Evolutionary conservation across 2,113 vertebrate species (phyloP).

Genomic region (Corythornis madagascariensis): DNA sequence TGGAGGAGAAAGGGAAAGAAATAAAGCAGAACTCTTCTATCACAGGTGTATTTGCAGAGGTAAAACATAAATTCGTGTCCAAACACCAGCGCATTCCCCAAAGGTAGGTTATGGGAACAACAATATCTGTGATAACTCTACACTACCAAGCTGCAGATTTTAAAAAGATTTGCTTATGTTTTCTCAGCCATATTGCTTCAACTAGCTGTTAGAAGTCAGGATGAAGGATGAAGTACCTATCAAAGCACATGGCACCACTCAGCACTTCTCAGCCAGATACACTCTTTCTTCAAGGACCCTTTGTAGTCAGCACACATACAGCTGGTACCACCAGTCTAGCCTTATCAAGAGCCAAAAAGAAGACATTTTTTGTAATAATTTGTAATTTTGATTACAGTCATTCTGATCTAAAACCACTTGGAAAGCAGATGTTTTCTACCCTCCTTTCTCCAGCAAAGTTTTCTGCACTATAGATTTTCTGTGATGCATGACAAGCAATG

Average conservation of each 20-base stretch:
- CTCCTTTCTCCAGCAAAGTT: background rate
- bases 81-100: background rate
- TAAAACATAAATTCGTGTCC: background rate
- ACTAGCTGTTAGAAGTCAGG: background rate
- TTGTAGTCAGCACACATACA: background rate
- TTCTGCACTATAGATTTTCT: background rate
- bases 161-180: background rate
- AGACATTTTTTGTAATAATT: background rate
- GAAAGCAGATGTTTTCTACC: conserved; percentile 6
- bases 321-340: background rate
- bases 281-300: background rate
- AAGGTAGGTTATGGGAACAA: background rate
- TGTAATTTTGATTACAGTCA: background rate
- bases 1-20: background rate
- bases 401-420: background rate
- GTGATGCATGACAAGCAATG: background rate
- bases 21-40: background rate
- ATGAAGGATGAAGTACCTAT: background rate
- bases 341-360: background rate
- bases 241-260: background rate
- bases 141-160: background rate
- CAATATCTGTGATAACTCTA: background rate
- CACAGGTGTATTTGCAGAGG: background rate
- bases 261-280: background rate
- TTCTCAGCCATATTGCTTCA: background rate